A percentile compares a stretch with the other conserved stretches of the same genome.
Evolutionary conservation across 2,888 invertebrate genomes (phyloP).

Genomic region (Imbricaverruca yamaguchii): DNA sequence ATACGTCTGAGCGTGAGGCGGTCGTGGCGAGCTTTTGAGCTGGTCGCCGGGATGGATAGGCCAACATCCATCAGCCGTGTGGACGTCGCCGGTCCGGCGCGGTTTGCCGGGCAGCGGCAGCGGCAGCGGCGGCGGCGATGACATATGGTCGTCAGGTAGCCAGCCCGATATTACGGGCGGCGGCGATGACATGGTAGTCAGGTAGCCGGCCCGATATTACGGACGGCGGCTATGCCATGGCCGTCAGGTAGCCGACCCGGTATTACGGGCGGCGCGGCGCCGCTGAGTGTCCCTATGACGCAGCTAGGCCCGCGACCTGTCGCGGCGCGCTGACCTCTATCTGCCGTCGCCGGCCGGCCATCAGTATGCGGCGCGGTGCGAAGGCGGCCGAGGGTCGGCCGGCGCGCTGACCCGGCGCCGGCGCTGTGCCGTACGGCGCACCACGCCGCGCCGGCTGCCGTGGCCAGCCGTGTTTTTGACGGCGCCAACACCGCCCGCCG

Average conservation of each 20-base stretch:
- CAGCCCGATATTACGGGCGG: too few relatives aligned
- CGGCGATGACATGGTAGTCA: not conserved
- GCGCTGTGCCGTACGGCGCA: too few relatives aligned
- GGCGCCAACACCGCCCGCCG: constrained; percentile 1
- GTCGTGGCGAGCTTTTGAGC: not conserved
- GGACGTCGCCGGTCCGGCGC: not conserved
- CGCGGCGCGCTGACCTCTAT: not conserved
- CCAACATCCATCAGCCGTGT: not conserved
- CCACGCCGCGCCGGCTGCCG: not conserved
- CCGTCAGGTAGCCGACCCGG: too few relatives aligned
- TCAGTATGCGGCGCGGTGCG: constrained; percentile 11
- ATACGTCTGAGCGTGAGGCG: not conserved
- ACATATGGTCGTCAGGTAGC: not conserved
- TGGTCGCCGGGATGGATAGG: not conserved
- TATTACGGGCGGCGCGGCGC: too few relatives aligned
- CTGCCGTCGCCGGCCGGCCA: not conserved
- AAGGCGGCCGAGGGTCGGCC: too few relatives aligned
- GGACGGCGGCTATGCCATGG: too few relatives aligned
- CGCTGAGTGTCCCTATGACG: too few relatives aligned
- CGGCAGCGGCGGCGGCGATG: not conserved
- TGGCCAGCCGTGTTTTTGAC: not conserved
- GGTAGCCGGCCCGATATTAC: too few relatives aligned
- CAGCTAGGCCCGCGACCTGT: too few relatives aligned
- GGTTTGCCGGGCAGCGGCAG: not conserved
- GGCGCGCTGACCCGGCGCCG: too few relatives aligned